phyloP scores from a whole-genome alignment of 2,113 vertebrate species.

The Petrocephalus microphthalmus region DNA sequence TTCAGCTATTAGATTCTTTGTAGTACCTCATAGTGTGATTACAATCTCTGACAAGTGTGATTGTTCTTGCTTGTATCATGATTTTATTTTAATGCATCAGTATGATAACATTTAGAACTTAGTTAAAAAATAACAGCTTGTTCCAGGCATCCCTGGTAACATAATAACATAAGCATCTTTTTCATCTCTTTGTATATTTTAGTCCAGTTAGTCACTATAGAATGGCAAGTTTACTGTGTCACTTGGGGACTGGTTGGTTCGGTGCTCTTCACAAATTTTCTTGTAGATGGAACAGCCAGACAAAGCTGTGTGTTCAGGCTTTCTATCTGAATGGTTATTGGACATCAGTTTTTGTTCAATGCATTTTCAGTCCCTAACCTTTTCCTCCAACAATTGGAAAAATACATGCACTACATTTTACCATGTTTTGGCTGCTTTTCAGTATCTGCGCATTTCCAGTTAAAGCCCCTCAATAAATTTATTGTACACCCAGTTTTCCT shows the following conservation, averaged over 20 bases:
- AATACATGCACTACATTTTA: neutral
- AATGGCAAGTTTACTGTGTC: neutral
- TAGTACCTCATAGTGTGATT: neutral
- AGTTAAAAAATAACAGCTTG: neutral
- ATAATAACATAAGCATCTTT: neutral
- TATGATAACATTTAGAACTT: neutral
- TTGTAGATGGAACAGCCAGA: neutral
- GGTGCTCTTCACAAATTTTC: neutral
- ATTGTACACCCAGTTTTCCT: neutral
- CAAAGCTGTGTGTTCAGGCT: neutral
- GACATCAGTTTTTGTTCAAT: neutral
- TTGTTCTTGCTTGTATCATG: neutral
- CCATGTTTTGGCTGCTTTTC: neutral
- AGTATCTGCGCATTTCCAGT: neutral
- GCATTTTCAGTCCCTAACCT: neutral
- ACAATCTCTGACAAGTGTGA: neutral
- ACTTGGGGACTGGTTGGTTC: neutral
- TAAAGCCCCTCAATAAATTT: neutral
- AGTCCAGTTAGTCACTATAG: neutral
- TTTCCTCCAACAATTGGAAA: neutral
- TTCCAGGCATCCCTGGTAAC: neutral
- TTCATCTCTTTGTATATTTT: neutral
- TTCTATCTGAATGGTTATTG: neutral
- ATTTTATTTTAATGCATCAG: neutral
- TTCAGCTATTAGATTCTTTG: slow-evolving; percentile 7